A percentile compares a stretch with the other conserved stretches of the same genome.
phyloP scores from a whole-genome alignment of 2,888 invertebrate genomes.

The Heterodera filipjevi region DNA sequence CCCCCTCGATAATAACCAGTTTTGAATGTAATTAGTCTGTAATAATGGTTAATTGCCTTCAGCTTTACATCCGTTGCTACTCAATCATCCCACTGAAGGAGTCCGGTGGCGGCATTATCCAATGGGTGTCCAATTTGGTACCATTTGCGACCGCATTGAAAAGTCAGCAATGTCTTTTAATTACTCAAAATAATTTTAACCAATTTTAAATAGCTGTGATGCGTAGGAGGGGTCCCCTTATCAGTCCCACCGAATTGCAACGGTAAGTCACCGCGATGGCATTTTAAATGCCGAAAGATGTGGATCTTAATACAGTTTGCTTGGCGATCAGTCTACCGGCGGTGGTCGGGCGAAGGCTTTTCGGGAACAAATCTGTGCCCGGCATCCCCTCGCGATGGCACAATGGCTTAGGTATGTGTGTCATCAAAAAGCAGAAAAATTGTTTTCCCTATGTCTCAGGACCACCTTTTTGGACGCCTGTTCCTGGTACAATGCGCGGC shows the following conservation, averaged over 20 bases:
- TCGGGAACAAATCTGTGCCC: slow-evolving; percentile 34
- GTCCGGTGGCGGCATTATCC: slow-evolving; percentile 85
- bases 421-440: slow-evolving; percentile 16
- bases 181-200: not conserved
- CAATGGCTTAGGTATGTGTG: slow-evolving; percentile 76
- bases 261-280: not conserved
- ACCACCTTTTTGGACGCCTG: slow-evolving; percentile 52
- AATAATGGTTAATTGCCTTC: not conserved
- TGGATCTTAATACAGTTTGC: not conserved
- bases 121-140: slow-evolving; percentile 84
- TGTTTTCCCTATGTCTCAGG: too few relatives aligned
- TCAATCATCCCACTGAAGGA: slow-evolving; percentile 69
- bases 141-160: not conserved
- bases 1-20: too few relatives aligned
- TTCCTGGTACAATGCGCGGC: slow-evolving; percentile 84
- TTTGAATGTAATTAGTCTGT: not conserved
- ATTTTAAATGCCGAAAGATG: not conserved
- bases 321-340: slow-evolving; percentile 10
- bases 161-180: not conserved
- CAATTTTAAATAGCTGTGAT: not conserved
- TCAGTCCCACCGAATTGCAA: slow-evolving; percentile 13
- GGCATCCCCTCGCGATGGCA: slow-evolving; percentile 72
- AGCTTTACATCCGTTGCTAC: slow-evolving; percentile 5
- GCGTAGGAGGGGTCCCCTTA: not conserved
- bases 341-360: slow-evolving; percentile 39